Conservation (phyloP, 2,797 vertebrate genomes). For the Premnoplex brunnescens region DNA sequence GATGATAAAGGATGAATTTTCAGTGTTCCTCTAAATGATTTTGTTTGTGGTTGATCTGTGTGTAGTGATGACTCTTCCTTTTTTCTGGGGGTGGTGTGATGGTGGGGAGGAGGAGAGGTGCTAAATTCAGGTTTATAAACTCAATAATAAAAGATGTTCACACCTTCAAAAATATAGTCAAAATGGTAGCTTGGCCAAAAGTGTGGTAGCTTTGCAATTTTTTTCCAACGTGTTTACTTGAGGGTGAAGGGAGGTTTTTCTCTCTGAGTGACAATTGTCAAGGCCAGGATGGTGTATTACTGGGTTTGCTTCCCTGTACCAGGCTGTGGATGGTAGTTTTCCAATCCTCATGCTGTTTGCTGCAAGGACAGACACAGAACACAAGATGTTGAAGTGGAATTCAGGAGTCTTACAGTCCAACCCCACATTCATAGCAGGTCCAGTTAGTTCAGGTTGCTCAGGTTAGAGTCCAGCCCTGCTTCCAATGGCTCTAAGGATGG, state of each 20-base stretch:
- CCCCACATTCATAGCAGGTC: rapidly evolving
- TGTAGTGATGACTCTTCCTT: neutral
- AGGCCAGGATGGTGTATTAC: neutral
- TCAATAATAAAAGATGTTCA: constrained; percentile 54
- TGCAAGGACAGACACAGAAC: neutral
- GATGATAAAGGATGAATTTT: constrained; percentile 49
- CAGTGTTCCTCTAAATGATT: constrained; percentile 7
- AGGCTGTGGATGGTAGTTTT: neutral
- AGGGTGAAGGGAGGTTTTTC: neutral
- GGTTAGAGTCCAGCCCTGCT: neutral
- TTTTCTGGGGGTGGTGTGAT: constrained; percentile 43
- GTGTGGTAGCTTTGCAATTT: neutral
- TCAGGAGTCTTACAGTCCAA: neutral
- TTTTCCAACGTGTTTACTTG: neutral
- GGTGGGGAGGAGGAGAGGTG: constrained; percentile 38
- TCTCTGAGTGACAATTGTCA: neutral
- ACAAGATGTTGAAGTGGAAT: neutral
- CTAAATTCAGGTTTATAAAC: constrained; percentile 54
- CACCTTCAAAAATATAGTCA: constrained; percentile 35
- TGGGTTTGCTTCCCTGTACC: neutral
- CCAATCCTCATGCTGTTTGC: neutral
- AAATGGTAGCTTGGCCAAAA: neutral
- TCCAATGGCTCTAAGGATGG: neutral
- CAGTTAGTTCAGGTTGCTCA: neutral
- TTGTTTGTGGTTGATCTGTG: constrained; percentile 19